A percentile compares a stretch with the other conserved stretches of the same genome.
These are phyloP conservation scores for Cirrhinus mrigala DNA, from an alignment of 2,797 vertebrate genomes.

Conservation along the genomic window DNA sequence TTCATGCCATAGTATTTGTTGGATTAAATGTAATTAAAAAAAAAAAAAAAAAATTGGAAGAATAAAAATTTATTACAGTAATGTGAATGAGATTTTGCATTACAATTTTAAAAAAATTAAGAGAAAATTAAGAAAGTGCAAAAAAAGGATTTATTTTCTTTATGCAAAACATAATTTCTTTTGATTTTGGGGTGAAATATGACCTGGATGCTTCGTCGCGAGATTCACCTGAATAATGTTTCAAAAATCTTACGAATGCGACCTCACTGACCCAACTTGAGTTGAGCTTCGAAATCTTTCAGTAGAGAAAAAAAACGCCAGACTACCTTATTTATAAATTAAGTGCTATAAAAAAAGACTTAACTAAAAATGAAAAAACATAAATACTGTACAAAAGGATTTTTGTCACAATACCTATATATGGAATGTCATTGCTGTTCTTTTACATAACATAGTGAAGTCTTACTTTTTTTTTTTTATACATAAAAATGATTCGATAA, in stretches of 20 bases:
- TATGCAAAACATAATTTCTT: background rate
- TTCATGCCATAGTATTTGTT: background rate
- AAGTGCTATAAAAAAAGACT: conserved; percentile 84
- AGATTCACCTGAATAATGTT: background rate
- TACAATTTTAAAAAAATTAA: background rate
- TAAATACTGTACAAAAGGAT: conserved; percentile 91
- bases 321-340: conserved; percentile 81
- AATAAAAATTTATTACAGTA: background rate
- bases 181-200: background rate
- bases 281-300: conserved; percentile 44
- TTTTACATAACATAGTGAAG: conserved; percentile 62
- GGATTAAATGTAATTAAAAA: background rate
- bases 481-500: conserved; percentile 64
- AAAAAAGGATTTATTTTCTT: background rate
- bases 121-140: background rate
- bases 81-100: background rate
- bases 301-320: conserved; percentile 69
- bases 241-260: background rate
- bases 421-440: conserved; percentile 63
- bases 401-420: conserved; percentile 63
- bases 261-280: conserved; percentile 32
- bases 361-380: conserved; percentile 77
- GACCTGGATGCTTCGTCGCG: background rate
- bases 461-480: conserved; percentile 55
- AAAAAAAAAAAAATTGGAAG: background rate